These are phyloP conservation scores for Carlito syrichta DNA, from an alignment of 2,113 vertebrate genomes.

Conservation along the genomic window DNA sequence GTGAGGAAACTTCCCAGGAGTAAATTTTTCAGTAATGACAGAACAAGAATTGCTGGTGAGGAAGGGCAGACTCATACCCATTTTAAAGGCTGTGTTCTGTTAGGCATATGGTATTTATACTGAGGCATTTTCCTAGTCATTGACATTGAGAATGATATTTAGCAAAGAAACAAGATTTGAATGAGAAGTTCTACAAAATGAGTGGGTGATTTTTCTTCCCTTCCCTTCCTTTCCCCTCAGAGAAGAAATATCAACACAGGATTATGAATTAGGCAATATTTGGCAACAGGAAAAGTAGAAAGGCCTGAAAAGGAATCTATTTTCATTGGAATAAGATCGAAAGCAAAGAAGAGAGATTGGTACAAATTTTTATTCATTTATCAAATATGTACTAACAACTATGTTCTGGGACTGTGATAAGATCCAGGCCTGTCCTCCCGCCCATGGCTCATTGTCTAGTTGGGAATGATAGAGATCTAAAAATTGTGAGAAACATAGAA, in stretches of 20 bases:
- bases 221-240: background rate
- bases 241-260: background rate
- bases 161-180: background rate
- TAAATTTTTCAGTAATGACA: background rate
- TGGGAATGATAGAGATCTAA: background rate
- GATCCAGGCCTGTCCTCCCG: background rate
- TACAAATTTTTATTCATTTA: background rate
- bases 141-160: background rate
- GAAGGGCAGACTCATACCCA: background rate
- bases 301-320: background rate
- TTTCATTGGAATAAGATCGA: background rate
- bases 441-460: background rate
- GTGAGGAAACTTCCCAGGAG: conserved; percentile 1
- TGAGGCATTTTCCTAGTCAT: background rate
- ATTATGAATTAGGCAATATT: background rate
- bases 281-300: background rate
- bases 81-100: background rate
- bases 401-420: background rate
- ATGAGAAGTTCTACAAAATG: background rate
- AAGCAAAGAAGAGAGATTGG: background rate
- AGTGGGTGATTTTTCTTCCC: background rate
- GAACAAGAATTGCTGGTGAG: background rate
- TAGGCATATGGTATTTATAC: rapidly evolving
- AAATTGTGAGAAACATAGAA: background rate
- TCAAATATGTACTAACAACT: background rate